Percentiles rank a stretch among this genome's conserved stretches.
Evolutionary conservation across 1,140 invertebrate genomes (phyloP).

Genomic region (Paralvinella palmiformis): DNA sequence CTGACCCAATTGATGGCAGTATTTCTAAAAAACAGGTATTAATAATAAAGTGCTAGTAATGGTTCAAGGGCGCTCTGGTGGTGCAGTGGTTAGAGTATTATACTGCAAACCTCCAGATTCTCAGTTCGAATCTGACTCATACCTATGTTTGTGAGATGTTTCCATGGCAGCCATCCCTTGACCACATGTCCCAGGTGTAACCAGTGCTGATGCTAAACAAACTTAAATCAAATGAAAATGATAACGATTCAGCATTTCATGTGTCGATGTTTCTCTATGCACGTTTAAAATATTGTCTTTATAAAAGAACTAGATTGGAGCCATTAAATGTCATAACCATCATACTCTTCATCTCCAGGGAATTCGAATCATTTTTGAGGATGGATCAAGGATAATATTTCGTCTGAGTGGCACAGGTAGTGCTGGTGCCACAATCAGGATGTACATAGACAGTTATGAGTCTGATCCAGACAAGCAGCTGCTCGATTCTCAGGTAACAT

Average conservation of each 20-base stretch:
- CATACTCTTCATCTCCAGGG: constrained; percentile 59
- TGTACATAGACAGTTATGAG: constrained; percentile 71
- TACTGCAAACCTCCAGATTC: too few species aligned
- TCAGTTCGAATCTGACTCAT: too few species aligned
- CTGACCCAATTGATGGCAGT: constrained; percentile 87
- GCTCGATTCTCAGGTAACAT: constrained; percentile 65
- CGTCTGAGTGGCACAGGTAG: constrained; percentile 96
- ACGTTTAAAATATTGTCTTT: not conserved
- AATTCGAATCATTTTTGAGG: constrained; percentile 84
- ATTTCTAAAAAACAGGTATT: constrained; percentile 85
- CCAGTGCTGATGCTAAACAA: too few species aligned
- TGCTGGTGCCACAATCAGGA: constrained; percentile 88
- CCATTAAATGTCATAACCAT: constrained; percentile 1
- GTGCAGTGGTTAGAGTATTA: too few species aligned
- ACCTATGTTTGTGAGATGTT: too few species aligned
- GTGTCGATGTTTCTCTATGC: not conserved
- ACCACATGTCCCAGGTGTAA: too few species aligned
- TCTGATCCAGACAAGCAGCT: constrained; percentile 59
- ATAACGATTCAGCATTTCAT: not conserved
- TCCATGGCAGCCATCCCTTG: too few species aligned
- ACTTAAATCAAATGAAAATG: too few species aligned
- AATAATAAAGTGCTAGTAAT: too few species aligned
- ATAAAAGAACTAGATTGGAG: constrained; percentile 24
- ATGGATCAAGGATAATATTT: constrained; percentile 87
- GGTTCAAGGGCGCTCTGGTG: too few species aligned